phyloP scores from a whole-genome alignment of 2,888 invertebrate genomes.

The Listrodromus nycthemerus region DNA sequence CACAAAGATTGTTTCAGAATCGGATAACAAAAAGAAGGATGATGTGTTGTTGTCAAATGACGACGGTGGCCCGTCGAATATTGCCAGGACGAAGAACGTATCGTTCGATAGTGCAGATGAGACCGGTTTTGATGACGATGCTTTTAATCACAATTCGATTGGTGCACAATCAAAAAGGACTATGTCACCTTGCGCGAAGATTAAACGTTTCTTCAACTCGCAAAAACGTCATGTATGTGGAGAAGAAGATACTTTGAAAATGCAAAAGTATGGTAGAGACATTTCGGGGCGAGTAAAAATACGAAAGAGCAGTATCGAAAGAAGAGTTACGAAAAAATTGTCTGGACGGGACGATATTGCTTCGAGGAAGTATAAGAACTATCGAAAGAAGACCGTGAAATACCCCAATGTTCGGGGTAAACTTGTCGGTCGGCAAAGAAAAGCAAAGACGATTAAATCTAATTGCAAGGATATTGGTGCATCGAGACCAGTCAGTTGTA shows the following conservation, averaged over 20 bases:
- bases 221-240: constrained; percentile 39
- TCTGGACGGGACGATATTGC: not conserved
- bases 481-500: constrained; percentile 43
- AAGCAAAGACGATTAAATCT: not conserved
- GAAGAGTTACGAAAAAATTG: not conserved
- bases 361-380: not conserved
- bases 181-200: constrained; percentile 57
- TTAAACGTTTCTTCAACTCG: constrained; percentile 58
- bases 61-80: not conserved
- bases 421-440: constrained; percentile 30
- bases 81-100: not conserved
- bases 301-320: not conserved
- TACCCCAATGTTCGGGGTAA: not conserved
- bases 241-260: not conserved
- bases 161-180: constrained; percentile 18
- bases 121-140: not conserved
- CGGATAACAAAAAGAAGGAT: constrained; percentile 23
- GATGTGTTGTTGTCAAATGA: constrained; percentile 5
- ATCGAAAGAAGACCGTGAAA: constrained; percentile 22
- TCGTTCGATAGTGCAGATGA: not conserved
- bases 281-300: not conserved
- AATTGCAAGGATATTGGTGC: constrained; percentile 17
- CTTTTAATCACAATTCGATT: not conserved
- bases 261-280: not conserved
- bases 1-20: constrained; percentile 28